These are phyloP conservation scores for Cochlearius cochlearius DNA, from an alignment of 2,113 vertebrate genomes.

Conservation along the genomic window DNA sequence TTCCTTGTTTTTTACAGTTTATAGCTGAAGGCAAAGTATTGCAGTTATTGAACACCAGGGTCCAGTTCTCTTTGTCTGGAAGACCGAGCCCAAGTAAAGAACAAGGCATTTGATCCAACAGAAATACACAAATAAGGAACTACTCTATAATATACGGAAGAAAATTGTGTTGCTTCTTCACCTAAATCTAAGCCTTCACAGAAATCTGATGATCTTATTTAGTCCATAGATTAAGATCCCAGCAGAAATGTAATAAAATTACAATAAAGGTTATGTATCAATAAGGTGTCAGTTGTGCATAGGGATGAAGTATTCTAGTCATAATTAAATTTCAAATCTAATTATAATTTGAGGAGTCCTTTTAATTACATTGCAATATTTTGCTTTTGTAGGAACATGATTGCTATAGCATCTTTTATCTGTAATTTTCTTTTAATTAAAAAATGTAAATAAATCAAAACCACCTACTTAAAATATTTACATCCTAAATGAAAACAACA, in stretches of 20 bases:
- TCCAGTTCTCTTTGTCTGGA: background rate
- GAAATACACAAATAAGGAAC: background rate
- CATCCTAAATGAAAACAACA: constrained; percentile 60
- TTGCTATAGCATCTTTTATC: constrained; percentile 76
- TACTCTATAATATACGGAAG: background rate
- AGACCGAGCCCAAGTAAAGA: background rate
- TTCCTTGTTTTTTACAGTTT: background rate
- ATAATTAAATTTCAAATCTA: constrained; percentile 82
- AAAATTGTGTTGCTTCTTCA: constrained; percentile 6
- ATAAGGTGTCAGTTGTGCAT: constrained; percentile 67
- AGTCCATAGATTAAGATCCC: constrained; percentile 72
- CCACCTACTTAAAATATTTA: constrained; percentile 69
- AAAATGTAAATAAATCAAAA: constrained; percentile 81
- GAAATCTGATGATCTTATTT: constrained; percentile 68
- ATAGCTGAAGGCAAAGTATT: background rate
- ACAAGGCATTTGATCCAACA: background rate
- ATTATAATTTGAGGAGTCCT: constrained; percentile 78
- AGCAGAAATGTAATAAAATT: constrained; percentile 72
- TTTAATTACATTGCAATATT: constrained; percentile 79
- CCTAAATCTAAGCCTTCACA: constrained; percentile 38
- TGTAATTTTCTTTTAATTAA: constrained; percentile 84
- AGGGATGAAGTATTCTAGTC: constrained; percentile 69
- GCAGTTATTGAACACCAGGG: background rate
- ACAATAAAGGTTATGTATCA: constrained; percentile 75
- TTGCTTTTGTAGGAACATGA: constrained; percentile 74